A percentile compares a stretch with the other conserved stretches of the same genome.
phyloP scores from a whole-genome alignment of 2,888 invertebrate genomes.

The Flexamia atlantica region DNA sequence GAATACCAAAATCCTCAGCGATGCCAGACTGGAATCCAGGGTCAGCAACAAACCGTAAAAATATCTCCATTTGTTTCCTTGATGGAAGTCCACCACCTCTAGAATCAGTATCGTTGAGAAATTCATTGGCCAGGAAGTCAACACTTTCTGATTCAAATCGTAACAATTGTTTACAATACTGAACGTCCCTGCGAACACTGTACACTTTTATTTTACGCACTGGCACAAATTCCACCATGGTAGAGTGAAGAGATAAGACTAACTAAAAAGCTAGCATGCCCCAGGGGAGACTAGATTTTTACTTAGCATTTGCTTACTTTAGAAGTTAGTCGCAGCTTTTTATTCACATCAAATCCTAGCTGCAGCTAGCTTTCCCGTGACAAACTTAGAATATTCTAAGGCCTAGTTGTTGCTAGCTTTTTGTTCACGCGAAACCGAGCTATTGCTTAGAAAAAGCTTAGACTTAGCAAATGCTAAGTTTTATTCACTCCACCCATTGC shows the following conservation, averaged over 20 bases:
- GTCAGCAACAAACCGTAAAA: conserved; percentile 6
- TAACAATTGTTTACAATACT: neutral
- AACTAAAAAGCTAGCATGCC: neutral
- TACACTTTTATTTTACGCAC: neutral
- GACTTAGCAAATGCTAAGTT: conserved; percentile 41
- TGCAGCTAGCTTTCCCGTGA: neutral
- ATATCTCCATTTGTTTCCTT: conserved; percentile 23
- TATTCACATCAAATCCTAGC: conserved; percentile 6
- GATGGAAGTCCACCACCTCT: neutral
- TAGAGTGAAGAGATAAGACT: neutral
- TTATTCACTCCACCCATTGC: conserved; percentile 20
- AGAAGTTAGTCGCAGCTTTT: conserved; percentile 25
- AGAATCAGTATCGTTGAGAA: neutral
- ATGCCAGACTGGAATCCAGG: conserved; percentile 23
- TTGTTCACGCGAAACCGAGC: conserved; percentile 33
- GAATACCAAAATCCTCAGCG: conserved; percentile 18
- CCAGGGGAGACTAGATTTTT: neutral
- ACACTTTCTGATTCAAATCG: conserved; percentile 37
- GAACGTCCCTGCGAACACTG: neutral
- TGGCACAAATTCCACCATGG: neutral
- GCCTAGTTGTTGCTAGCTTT: neutral
- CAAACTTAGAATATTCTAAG: neutral
- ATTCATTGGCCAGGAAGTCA: conserved; percentile 11
- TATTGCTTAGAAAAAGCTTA: conserved; percentile 32
- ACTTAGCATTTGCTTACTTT: conserved; percentile 23